These are phyloP conservation scores for Vimba vimba DNA, from an alignment of 2,113 vertebrate genomes.

Conservation along the genomic window DNA sequence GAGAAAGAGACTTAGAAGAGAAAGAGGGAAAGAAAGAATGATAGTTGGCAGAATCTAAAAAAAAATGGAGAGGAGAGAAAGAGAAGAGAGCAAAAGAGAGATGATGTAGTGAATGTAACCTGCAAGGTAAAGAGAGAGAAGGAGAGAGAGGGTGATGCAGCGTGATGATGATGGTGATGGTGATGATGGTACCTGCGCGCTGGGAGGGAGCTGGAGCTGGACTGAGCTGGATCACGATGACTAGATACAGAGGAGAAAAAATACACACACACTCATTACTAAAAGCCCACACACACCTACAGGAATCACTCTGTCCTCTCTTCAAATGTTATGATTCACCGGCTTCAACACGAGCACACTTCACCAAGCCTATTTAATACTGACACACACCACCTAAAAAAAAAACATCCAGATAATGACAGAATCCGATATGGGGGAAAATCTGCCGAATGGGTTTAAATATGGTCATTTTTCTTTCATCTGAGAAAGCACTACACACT, in stretches of 20 bases:
- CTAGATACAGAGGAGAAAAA: slow-evolving; percentile 85
- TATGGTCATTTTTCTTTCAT: background rate
- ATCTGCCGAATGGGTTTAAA: background rate
- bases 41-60: background rate
- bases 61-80: background rate
- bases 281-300: slow-evolving; percentile 36
- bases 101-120: slow-evolving; percentile 58
- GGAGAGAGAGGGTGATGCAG: slow-evolving; percentile 69
- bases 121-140: slow-evolving; percentile 67
- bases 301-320: background rate
- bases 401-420: background rate
- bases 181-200: slow-evolving; percentile 91
- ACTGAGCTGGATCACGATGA: slow-evolving; percentile 99
- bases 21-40: slow-evolving; percentile 3
- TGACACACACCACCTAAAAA: background rate
- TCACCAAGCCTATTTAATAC: background rate
- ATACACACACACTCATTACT: slow-evolving; percentile 65
- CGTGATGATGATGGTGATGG: slow-evolving; percentile 65
- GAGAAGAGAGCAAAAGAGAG: slow-evolving; percentile 11
- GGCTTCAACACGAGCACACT: background rate
- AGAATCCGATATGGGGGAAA: background rate
- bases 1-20: background rate
- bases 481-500: background rate
- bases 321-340: background rate
- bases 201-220: slow-evolving; percentile 97